phyloP scores from a whole-genome alignment of 1,140 invertebrate species.

The Diorhabda carinulata region DNA sequence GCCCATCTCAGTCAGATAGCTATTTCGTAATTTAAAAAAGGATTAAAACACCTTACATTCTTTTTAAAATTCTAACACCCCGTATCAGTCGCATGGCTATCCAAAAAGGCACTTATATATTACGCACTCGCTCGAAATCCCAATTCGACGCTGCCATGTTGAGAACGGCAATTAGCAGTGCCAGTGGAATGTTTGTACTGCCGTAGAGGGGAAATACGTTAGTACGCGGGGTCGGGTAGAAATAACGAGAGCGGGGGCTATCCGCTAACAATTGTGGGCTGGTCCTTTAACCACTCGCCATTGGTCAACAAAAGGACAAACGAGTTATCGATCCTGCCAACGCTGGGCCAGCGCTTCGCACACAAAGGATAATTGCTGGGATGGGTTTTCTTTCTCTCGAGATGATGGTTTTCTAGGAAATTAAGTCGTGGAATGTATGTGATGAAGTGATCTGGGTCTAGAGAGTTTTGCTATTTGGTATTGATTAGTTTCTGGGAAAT shows the following conservation, averaged over 20 bases:
- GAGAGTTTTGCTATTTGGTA: background rate
- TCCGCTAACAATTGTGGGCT: conserved; percentile 13
- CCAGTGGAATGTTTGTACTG: conserved; percentile 16
- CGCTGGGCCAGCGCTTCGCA: background rate
- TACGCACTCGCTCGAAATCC: background rate
- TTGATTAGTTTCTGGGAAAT: background rate
- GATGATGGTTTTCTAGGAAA: background rate
- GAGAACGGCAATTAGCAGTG: conserved; percentile 32
- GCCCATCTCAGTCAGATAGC: too few relatives aligned
- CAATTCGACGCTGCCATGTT: conserved; percentile 26
- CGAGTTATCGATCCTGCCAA: conserved; percentile 35
- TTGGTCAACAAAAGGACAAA: conserved; percentile 35
- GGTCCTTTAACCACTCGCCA: conserved; percentile 23
- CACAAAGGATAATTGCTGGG: background rate
- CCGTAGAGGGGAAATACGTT: background rate
- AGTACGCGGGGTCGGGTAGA: conserved; percentile 10
- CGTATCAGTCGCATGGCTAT: too few relatives aligned
- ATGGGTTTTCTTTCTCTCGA: conserved; percentile 1
- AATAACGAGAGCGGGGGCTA: conserved; percentile 11
- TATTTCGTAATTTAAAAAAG: too few relatives aligned
- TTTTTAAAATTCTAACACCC: too few relatives aligned
- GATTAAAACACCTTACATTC: too few relatives aligned
- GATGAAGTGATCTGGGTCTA: background rate
- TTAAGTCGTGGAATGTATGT: background rate
- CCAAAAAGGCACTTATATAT: too few relatives aligned